Evolutionary conservation across 2,113 vertebrate genomes (phyloP).

Genomic region (Turnix velox): DNA sequence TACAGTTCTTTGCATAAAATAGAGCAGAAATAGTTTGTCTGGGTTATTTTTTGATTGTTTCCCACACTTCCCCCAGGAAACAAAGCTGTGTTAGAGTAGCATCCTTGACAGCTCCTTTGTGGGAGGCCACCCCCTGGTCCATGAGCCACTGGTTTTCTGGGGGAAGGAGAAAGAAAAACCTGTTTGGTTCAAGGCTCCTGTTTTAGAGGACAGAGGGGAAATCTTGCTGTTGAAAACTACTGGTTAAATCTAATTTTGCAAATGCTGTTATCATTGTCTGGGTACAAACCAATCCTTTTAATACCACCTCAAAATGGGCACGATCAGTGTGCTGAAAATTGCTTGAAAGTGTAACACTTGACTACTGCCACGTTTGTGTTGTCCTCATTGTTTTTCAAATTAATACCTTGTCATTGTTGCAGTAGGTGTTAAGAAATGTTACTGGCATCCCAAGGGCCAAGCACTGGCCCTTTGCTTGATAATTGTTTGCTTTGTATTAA

Average conservation of each 20-base stretch:
- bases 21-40: background rate
- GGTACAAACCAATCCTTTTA: conserved; percentile 57
- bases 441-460: conserved; percentile 78
- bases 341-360: conserved; percentile 81
- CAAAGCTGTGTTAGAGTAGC: fast-evolving
- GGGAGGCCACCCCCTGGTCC: background rate
- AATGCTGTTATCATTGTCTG: background rate
- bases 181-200: background rate
- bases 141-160: background rate
- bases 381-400: conserved; percentile 89
- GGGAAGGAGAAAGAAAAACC: background rate
- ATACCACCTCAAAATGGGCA: conserved; percentile 62
- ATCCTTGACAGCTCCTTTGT: background rate
- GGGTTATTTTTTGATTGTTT: background rate
- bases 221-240: background rate
- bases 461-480: conserved; percentile 82
- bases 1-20: background rate
- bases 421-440: conserved; percentile 82
- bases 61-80: background rate
- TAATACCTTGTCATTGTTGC: conserved; percentile 90
- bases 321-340: conserved; percentile 70
- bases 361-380: conserved; percentile 81
- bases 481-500: conserved; percentile 90
- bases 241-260: conserved; percentile 13
- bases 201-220: background rate